Base-by-base conservation (phyloP, 2,888 invertebrate species). In the Sinodicranocentrus sp. region DNA sequence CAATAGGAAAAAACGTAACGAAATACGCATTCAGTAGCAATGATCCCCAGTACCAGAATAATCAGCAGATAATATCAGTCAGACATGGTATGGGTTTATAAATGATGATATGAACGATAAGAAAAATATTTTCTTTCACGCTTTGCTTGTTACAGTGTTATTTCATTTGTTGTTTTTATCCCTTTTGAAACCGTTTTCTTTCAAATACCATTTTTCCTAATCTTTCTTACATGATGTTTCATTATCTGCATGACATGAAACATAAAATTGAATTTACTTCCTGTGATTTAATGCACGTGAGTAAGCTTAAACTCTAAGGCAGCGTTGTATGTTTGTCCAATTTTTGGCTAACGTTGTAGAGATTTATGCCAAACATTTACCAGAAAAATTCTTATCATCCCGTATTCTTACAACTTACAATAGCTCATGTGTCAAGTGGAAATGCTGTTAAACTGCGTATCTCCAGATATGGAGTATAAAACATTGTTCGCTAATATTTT, bases 91-190 rank as follows among this genome's bases (percentile, higher is more conserved):
- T 48, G 3, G 15, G 15, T 10, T 48, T 10, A 48, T 57, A 57
- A 57, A 57, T 67, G 76, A 76, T 76, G 67, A 76, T 26, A 43
- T 52, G 33, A 48, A 52, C 28, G 65, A 76, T 76, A 28, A 59
- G 8, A 57, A 52, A 67, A 65, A 65, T 76, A 76, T 67, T 76
- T 76, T 76, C 21, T 17, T 76, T 76, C 54, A 43, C 54, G 76
- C 76, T 23, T 76, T 54, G 67, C 39, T 61, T 44, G 44, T 26
- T 63, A 44, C 23, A 3, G 43, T 43, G 17, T 76, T 67, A 21
- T 2, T 43, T 33, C 10, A 33, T 33, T 33, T 33, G 33, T n/a
- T 10, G 48, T 48, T n/a, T n/a, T 48, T 5, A 10, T 48, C 15
- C 48, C 48, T 48, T 33, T 33, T 33, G 33, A 33, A 33, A 33